phyloP scores from a whole-genome alignment of 1,140 invertebrate species.

The Eumaeus atala region DNA sequence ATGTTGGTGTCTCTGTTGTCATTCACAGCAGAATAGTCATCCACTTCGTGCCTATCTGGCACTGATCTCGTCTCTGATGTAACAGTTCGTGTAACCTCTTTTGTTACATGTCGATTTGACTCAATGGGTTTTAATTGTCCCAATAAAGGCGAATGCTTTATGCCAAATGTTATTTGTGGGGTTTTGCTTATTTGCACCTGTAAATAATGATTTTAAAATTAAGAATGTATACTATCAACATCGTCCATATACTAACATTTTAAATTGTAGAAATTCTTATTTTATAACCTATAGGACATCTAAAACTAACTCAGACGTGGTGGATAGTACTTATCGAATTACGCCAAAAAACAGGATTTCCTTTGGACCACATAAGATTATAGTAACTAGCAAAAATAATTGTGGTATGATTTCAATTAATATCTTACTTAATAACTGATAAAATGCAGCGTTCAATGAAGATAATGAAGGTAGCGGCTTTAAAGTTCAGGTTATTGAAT shows the following conservation, averaged over 20 bases:
- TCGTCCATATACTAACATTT: too few relatives aligned
- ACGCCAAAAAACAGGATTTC: too few relatives aligned
- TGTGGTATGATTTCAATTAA: too few relatives aligned
- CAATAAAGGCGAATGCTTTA: conserved; percentile 88
- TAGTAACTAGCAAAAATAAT: too few relatives aligned
- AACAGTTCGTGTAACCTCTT: conserved; percentile 21
- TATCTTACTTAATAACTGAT: too few relatives aligned
- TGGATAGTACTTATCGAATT: too few relatives aligned
- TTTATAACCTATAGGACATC: too few relatives aligned
- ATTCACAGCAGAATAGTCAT: neutral
- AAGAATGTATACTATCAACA: neutral
- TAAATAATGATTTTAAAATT: conserved; percentile 19
- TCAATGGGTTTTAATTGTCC: conserved; percentile 74
- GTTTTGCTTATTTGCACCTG: conserved; percentile 56
- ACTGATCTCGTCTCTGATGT: conserved; percentile 16
- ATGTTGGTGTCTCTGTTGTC: conserved; percentile 7
- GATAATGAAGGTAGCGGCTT: neutral
- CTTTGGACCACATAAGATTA: too few relatives aligned
- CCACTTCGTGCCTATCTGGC: conserved; percentile 5
- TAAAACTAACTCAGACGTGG: too few relatives aligned
- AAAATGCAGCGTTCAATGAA: too few relatives aligned
- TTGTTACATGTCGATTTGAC: conserved; percentile 23
- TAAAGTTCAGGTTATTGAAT: too few relatives aligned
- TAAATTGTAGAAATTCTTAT: too few relatives aligned
- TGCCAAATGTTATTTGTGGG: conserved; percentile 82